phyloP scores from a whole-genome alignment of 2,797 vertebrate genomes.

The Tenualosa thibaudeaui region DNA sequence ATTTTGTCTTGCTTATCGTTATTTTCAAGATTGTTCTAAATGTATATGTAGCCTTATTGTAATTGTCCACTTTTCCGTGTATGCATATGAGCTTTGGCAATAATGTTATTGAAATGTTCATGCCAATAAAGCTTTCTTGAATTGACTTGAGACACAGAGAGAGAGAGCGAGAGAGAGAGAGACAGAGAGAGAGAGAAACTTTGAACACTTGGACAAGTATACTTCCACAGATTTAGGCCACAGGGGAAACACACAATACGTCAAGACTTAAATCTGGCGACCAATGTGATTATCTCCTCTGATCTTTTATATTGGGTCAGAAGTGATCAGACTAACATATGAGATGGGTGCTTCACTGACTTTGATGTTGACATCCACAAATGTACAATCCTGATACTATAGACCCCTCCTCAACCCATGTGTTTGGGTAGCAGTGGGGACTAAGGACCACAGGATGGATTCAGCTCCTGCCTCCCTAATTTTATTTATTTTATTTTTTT shows the following conservation, averaged over 20 bases:
- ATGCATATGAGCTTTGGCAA: too few species aligned
- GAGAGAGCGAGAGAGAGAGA: too few species aligned
- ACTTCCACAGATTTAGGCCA: neutral
- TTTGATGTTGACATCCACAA: neutral
- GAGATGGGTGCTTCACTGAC: neutral
- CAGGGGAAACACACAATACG: neutral
- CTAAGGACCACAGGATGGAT: neutral
- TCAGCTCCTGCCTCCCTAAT: neutral
- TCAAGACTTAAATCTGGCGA: slow-evolving; percentile 5
- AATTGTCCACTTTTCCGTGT: too few species aligned
- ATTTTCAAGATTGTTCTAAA: too few species aligned
- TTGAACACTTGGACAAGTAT: neutral
- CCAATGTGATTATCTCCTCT: slow-evolving; percentile 19
- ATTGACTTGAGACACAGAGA: too few species aligned
- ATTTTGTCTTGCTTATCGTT: too few species aligned
- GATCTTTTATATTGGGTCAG: neutral
- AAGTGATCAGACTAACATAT: slow-evolving; percentile 16
- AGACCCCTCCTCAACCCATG: neutral
- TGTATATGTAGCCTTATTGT: too few species aligned
- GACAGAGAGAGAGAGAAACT: neutral
- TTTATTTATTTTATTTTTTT: neutral
- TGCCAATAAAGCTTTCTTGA: too few species aligned
- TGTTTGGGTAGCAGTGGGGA: neutral
- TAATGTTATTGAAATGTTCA: too few species aligned
- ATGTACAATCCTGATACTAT: neutral